These are phyloP conservation scores for Carterocephalus palaemon DNA, from an alignment of 2,888 invertebrate genomes.

Conservation along the genomic window DNA sequence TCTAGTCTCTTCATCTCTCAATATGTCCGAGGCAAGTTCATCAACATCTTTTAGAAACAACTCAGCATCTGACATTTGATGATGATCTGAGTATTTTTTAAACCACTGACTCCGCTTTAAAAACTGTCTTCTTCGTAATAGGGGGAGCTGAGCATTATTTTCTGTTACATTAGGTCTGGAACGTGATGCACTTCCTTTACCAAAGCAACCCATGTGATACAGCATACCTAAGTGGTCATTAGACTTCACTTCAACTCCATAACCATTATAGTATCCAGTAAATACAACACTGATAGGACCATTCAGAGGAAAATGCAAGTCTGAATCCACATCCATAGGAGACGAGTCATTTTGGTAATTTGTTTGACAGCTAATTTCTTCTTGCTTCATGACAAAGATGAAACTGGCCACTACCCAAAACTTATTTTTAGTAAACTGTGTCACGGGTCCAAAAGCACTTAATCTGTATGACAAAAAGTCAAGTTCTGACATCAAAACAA, in stretches of 20 bases:
- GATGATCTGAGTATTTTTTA: constrained; percentile 53
- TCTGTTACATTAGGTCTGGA: constrained; percentile 69
- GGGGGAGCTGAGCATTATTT: constrained; percentile 55
- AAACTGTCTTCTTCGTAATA: constrained; percentile 81
- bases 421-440: constrained; percentile 58
- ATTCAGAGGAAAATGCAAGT: constrained; percentile 66
- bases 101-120: constrained; percentile 78
- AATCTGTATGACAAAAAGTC: constrained; percentile 49
- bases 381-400: constrained; percentile 58
- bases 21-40: constrained; percentile 49
- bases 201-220: constrained; percentile 86
- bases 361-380: constrained; percentile 68
- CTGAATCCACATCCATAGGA: constrained; percentile 59
- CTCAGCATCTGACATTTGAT: constrained; percentile 40
- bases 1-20: constrained; percentile 44
- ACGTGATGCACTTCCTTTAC: constrained; percentile 84
- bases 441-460: constrained; percentile 45
- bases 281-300: constrained; percentile 68
- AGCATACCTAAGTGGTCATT: constrained; percentile 79
- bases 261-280: constrained; percentile 83
- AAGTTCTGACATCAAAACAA: constrained; percentile 38
- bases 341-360: constrained; percentile 62
- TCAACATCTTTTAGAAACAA: constrained; percentile 55
- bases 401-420: constrained; percentile 65
- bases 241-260: constrained; percentile 81